Base-by-base conservation (phyloP, 2,797 vertebrate genomes). In the Xiphophorus birchmanni region DNA sequence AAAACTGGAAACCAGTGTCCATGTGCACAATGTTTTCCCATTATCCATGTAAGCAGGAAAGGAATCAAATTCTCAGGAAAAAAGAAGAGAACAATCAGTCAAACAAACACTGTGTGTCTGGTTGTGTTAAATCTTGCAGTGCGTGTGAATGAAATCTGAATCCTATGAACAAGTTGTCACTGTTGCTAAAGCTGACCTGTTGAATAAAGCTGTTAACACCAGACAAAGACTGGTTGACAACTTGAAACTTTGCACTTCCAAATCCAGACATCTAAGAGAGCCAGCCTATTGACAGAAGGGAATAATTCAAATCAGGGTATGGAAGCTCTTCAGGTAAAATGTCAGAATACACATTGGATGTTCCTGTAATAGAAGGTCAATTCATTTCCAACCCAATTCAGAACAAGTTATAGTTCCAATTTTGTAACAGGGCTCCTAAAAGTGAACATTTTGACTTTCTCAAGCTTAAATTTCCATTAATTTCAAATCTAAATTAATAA, bases 41-140 rank as follows among this genome's bases (percentile, higher is more conserved):
- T 86, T 87, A 89, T 87, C 86, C 85, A 81, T 89, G 88, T 93
- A 89, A 89, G 90, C 80, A 75, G 92, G 90, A 93, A 89, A 83
- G 69, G 75, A 84, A 85, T 90, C 79, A 87, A 80, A 84, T 85
- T 71, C 73, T 80, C 76, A 71, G 85, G 87, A 90, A 86, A 90
- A 75, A 77, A 48, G 78, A 78, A 72, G 83, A 84, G 82, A 82
- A 79, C 78, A 69, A 54, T 45, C 87, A 82, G 78, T 80, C 80
- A 80, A 86, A 85, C 80, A 80, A 88, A 86, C 78, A 73, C 12
- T 84, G 84, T 83, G 86, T 80, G 83, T 42, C 79, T 26, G 76
- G 37, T 60, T 78, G 75, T 74, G 75, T 71, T 58, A 76, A 83
- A 83, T 73, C 83, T 80, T 80, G 87, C 82, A 54, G 73, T 29